A percentile compares a stretch with the other conserved stretches of the same genome.
Evolutionary conservation across 2,113 vertebrate genomes (phyloP).

Genomic region (Podarcis raffonei): DNA sequence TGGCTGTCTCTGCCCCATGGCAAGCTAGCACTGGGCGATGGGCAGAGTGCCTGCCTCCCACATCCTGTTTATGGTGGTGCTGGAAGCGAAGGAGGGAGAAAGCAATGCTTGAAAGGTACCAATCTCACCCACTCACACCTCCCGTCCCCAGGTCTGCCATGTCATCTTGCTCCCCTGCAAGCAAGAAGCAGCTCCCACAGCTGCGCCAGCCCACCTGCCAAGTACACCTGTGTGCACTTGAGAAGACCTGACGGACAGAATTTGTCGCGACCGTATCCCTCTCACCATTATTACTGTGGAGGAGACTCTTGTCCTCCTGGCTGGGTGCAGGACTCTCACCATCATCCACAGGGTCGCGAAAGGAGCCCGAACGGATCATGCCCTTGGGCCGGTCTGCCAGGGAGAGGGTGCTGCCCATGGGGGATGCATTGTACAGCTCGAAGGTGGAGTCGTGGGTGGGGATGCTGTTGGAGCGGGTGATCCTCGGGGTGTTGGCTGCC

Average conservation of each 20-base stretch:
- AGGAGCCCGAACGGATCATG: slow-evolving; percentile 95
- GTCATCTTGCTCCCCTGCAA: neutral
- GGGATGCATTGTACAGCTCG: slow-evolving; percentile 89
- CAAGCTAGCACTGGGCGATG: neutral
- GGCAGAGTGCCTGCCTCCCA: neutral
- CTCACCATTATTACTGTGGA: neutral
- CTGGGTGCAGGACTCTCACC: slow-evolving; percentile 75
- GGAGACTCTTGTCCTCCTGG: neutral
- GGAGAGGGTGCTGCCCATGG: slow-evolving; percentile 92
- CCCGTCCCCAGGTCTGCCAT: neutral
- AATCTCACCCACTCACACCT: neutral
- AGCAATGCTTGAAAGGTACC: neutral
- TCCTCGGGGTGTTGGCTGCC: slow-evolving; percentile 82
- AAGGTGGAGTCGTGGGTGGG: slow-evolving; percentile 91
- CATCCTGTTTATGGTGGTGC: neutral
- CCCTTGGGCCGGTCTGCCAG: slow-evolving; percentile 93
- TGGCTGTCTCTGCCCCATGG: neutral
- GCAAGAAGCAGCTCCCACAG: neutral
- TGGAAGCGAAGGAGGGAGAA: neutral
- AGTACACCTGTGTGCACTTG: neutral
- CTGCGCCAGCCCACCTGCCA: neutral
- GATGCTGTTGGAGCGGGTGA: slow-evolving; percentile 98
- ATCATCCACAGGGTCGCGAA: slow-evolving; percentile 90
- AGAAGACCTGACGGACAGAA: neutral
- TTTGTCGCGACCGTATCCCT: neutral